Evolutionary conservation across 2,113 vertebrate species (phyloP).

Genomic region (Pluvialis apricaria): DNA sequence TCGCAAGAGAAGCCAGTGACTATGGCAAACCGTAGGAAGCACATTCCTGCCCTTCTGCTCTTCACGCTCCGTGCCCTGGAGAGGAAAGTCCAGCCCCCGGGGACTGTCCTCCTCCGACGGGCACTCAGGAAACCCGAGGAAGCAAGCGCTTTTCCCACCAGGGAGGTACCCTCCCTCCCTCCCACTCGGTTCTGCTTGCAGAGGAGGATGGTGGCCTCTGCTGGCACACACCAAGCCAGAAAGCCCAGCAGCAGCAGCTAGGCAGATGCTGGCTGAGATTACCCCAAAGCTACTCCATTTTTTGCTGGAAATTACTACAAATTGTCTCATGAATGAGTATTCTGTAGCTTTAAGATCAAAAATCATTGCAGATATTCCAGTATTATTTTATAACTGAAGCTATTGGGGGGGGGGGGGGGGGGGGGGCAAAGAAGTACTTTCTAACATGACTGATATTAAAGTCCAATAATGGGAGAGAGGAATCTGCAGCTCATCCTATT

Average conservation of each 20-base stretch:
- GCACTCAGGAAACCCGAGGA: not conserved
- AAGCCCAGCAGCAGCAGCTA: not conserved
- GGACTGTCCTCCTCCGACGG: not conserved
- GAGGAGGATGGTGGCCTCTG: not conserved
- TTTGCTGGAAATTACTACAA: not conserved
- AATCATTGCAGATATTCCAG: not conserved
- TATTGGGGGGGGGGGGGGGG: fast-evolving
- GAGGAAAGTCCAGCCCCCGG: fast-evolving
- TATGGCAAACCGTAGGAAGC: not conserved
- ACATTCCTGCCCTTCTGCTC: not conserved
- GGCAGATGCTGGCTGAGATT: not conserved
- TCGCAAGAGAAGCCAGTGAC: not conserved
- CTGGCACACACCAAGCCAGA: not conserved
- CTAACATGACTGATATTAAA: not conserved
- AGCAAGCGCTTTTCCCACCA: not conserved
- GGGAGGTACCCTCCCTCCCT: no score
- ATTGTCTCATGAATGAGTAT: not conserved
- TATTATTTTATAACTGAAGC: not conserved
- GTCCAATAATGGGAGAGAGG: not conserved
- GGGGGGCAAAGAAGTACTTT: not conserved
- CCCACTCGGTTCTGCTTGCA: not conserved
- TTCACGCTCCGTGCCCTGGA: not conserved
- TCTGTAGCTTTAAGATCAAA: not conserved
- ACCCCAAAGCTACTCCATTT: not conserved
- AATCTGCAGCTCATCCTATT: not conserved